Base-by-base conservation (phyloP, 2,797 vertebrate genomes). In the Acanthiza pusilla region DNA sequence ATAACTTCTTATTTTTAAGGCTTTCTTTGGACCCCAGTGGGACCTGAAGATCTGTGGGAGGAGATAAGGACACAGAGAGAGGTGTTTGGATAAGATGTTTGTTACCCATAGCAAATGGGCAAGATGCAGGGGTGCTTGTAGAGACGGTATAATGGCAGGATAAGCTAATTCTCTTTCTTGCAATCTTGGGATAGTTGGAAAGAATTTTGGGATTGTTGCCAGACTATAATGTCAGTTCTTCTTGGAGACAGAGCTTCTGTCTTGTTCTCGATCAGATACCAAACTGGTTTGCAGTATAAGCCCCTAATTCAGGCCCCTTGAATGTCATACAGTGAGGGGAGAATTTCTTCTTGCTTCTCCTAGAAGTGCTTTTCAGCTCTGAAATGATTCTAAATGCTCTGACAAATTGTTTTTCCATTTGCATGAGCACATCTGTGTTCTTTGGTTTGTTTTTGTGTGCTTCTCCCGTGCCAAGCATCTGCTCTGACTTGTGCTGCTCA, bases 1-100 rank as follows among this genome's bases (percentile, higher is more conserved):
- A 96, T 96, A 94, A 85, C 91, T 88, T 92, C 2, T 65, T 96
- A 55, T 92, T 93, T 96, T 95, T 82, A 93, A 94, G 85, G 54
- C 88, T 95, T 91, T 94, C 89, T 94, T 94, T 89, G 94, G 90
- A 54, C 83, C 91, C 57, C 77, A 85, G 50, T 85, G 80, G 91
- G 89, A 89, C 91, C 72, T 80, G 84, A 77, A 87, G 78, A 68
- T 45, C 86, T 94, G 81, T 89, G 86, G 68, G 90, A 90, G 84
- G 89, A 93, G 87, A 77, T 88, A 74, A 94, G 92, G 80, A 79
- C 86, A 81, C 42, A 85, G 73, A 36, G 51, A 53, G 40, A 76
- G 19, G 34, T 62, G 76, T 85, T 93, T 82, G 86, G 61, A 36
- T 61, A 58, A 85, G 57, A 61, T 50, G 36, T 61, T 91, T 96